Percentiles rank a stretch among this genome's conserved stretches.
These are phyloP conservation scores for Dendrocincla fuliginosa DNA, from an alignment of 2,797 vertebrate genomes.

Conservation along the genomic window DNA sequence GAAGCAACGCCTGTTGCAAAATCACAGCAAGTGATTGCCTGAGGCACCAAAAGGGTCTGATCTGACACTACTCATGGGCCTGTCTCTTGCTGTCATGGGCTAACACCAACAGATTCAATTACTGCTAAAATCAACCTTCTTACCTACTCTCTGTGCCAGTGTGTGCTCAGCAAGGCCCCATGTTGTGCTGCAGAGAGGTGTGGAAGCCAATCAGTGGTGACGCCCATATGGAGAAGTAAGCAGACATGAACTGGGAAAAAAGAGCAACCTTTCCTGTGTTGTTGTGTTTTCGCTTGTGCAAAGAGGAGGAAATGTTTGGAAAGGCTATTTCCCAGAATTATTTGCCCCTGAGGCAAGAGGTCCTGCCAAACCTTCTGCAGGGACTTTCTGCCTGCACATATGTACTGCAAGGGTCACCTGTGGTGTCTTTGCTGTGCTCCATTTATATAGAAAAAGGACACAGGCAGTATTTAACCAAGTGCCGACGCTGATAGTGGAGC, in stretches of 20 bases:
- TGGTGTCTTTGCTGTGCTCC: background rate
- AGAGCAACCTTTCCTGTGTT: background rate
- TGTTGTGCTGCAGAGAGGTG: background rate
- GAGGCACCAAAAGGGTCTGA: background rate
- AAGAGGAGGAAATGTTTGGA: conserved; percentile 22
- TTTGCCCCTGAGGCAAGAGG: background rate
- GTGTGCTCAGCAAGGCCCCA: background rate
- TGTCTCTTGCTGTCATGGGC: background rate
- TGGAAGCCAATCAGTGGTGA: background rate
- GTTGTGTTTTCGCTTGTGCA: background rate
- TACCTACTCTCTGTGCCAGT: too few relatives aligned
- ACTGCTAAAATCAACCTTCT: background rate
- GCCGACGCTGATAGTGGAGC: background rate
- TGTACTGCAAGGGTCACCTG: background rate
- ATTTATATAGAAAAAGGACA: background rate
- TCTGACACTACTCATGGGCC: background rate
- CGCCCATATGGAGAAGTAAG: background rate
- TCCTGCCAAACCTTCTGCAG: background rate
- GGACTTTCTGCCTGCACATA: background rate
- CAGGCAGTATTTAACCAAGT: background rate
- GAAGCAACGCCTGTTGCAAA: background rate
- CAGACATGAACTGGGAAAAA: background rate
- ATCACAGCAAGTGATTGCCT: background rate
- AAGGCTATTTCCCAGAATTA: background rate
- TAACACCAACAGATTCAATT: background rate